Percentiles rank a stretch among this genome's conserved stretches.
phyloP scores from a whole-genome alignment of 2,113 vertebrate genomes.

The Silurus glanis region DNA sequence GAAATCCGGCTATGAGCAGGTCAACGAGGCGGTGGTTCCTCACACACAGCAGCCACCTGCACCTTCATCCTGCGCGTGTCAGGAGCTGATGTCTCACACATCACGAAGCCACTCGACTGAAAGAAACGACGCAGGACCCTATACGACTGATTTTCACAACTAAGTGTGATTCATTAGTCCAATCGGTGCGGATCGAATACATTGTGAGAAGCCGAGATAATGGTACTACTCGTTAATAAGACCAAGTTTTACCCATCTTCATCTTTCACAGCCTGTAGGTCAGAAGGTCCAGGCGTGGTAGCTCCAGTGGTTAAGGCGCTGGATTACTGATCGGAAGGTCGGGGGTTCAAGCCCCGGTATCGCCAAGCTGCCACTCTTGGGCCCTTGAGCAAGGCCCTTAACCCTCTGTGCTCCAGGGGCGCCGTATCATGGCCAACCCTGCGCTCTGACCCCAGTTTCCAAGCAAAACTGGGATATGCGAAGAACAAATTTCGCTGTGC shows the following conservation, averaged over 20 bases:
- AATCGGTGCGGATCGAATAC: background rate
- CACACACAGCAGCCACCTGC: conserved; percentile 12
- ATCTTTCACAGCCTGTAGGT: background rate
- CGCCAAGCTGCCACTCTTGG: too few relatives aligned
- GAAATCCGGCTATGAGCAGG: background rate
- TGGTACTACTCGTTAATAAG: background rate
- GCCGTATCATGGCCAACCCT: too few relatives aligned
- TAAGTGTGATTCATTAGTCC: background rate
- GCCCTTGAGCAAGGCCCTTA: too few relatives aligned
- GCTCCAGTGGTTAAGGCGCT: too few relatives aligned
- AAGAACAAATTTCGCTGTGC: too few relatives aligned
- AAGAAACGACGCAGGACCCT: background rate
- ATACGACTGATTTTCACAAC: background rate
- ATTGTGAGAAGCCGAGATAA: background rate
- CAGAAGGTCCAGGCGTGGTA: background rate
- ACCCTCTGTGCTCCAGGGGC: too few relatives aligned
- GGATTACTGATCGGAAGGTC: too few relatives aligned
- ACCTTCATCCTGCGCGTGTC: background rate
- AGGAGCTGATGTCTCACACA: background rate
- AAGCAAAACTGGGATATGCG: too few relatives aligned
- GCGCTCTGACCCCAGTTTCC: too few relatives aligned
- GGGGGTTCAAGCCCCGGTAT: too few relatives aligned
- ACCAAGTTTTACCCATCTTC: background rate
- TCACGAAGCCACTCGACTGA: background rate
- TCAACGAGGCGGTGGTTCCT: background rate